A percentile compares a stretch with the other conserved stretches of the same genome.
phyloP scores from a whole-genome alignment of 92 coral and sea anemone species.

The Palythoa heliodiscus region DNA sequence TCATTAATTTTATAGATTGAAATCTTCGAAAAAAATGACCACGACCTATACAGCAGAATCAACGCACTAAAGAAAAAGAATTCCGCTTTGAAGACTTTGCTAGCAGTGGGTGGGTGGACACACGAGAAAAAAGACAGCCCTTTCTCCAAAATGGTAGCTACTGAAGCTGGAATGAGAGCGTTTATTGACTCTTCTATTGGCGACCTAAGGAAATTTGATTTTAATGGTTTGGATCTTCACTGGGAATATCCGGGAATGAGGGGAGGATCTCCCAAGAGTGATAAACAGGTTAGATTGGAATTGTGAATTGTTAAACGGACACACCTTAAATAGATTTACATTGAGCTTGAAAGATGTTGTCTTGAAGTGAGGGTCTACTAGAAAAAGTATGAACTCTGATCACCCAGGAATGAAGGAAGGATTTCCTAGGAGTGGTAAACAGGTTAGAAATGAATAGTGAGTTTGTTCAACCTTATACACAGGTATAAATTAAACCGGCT shows the following conservation, averaged over 20 bases:
- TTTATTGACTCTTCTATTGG: slow-evolving; percentile 74
- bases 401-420: slow-evolving; percentile 83
- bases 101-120: slow-evolving; percentile 92
- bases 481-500: too few species aligned
- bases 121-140: slow-evolving; percentile 90
- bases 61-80: slow-evolving; percentile 77
- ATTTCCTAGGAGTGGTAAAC: slow-evolving; percentile 76
- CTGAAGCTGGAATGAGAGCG: slow-evolving; percentile 64
- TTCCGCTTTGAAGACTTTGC: slow-evolving; percentile 76
- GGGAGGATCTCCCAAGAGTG: slow-evolving; percentile 80
- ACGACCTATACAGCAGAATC: not conserved
- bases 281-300: slow-evolving; percentile 51
- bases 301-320: too few species aligned
- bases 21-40: slow-evolving; percentile 17
- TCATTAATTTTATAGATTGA: slow-evolving; percentile 18
- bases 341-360: too few species aligned
- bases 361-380: not conserved
- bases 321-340: too few species aligned
- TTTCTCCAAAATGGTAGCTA: slow-evolving; percentile 87
- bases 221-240: slow-evolving; percentile 83
- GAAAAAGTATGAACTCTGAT: slow-evolving; percentile 58
- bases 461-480: too few species aligned
- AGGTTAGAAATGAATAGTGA: slow-evolving; percentile 1
- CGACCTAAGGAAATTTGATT: slow-evolving; percentile 56
- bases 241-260: slow-evolving; percentile 90